Conservation (phyloP, 1,140 invertebrate genomes). For the Diorhabda sublineata region DNA sequence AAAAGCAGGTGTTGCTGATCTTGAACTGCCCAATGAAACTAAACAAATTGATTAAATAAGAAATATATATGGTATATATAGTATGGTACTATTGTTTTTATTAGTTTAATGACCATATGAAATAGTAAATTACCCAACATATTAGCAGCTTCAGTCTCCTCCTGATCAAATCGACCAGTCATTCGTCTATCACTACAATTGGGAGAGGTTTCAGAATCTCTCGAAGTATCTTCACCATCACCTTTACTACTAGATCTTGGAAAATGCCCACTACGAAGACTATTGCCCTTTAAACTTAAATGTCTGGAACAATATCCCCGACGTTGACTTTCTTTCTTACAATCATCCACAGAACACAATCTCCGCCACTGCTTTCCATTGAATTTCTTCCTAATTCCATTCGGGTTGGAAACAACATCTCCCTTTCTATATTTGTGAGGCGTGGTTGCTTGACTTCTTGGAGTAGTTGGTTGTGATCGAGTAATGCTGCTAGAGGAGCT, state of each 20-base stretch:
- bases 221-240: constrained; percentile 85
- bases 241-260: constrained; percentile 54
- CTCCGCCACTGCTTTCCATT: constrained; percentile 99
- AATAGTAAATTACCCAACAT: constrained; percentile 69
- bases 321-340: constrained; percentile 96
- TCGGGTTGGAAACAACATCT: constrained; percentile 93
- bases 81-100: too few species aligned
- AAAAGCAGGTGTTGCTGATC: constrained; percentile 76
- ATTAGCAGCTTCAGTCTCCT: constrained; percentile 94
- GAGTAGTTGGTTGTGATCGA: constrained; percentile 82
- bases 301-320: constrained; percentile 95
- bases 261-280: constrained; percentile 46
- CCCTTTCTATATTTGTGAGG: constrained; percentile 98
- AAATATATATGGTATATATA: background rate
- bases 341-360: constrained; percentile 90
- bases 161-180: constrained; percentile 78
- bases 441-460: constrained; percentile 80
- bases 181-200: constrained; percentile 68
- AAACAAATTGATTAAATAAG: constrained; percentile 37
- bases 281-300: constrained; percentile 80
- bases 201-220: constrained; percentile 84
- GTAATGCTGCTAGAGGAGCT: constrained; percentile 83
- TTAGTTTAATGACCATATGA: too few species aligned
- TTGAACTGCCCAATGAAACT: constrained; percentile 88
- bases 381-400: constrained; percentile 97